Evolutionary conservation across 2,888 invertebrate genomes (phyloP).

Genomic region (Mermis nigrescens): DNA sequence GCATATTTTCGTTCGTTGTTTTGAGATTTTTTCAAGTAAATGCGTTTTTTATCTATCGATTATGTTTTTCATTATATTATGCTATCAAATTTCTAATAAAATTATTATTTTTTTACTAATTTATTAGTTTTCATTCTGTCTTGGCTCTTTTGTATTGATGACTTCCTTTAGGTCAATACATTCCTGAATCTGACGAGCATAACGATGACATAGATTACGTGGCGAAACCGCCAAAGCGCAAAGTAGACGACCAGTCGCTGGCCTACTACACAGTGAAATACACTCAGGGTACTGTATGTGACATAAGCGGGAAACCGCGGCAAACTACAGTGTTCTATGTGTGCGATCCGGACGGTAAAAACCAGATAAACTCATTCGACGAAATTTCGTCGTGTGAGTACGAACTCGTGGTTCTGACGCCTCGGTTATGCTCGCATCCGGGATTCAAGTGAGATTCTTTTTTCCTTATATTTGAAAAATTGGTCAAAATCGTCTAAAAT

Average conservation of each 20-base stretch:
- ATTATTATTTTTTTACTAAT: too few species aligned
- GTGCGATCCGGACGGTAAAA: slow-evolving; percentile 41
- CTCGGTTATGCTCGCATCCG: slow-evolving; percentile 68
- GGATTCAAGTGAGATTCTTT: slow-evolving; percentile 38
- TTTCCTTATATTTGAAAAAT: too few species aligned
- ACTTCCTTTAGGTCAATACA: slow-evolving; percentile 12
- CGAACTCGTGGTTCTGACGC: slow-evolving; percentile 69
- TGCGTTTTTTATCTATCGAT: too few species aligned
- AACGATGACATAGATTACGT: slow-evolving; percentile 16
- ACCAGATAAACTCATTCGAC: slow-evolving; percentile 44
- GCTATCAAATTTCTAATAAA: too few species aligned
- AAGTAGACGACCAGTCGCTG: slow-evolving; percentile 59
- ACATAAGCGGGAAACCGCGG: slow-evolving; percentile 64
- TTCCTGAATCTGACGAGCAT: neutral
- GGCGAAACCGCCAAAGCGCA: slow-evolving; percentile 20
- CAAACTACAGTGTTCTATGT: slow-evolving; percentile 63
- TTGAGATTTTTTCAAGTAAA: too few species aligned
- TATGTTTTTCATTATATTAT: too few species aligned
- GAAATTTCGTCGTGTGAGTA: slow-evolving; percentile 85
- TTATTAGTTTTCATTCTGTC: too few species aligned
- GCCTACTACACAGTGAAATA: slow-evolving; percentile 64
- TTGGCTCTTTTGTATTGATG: too few species aligned
- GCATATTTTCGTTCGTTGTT: too few species aligned
- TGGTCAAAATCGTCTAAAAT: too few species aligned
- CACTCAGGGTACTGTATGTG: slow-evolving; percentile 61